These are phyloP conservation scores for Leptinotarsa texana DNA, from an alignment of 1,140 invertebrate genomes.

Conservation along the genomic window DNA sequence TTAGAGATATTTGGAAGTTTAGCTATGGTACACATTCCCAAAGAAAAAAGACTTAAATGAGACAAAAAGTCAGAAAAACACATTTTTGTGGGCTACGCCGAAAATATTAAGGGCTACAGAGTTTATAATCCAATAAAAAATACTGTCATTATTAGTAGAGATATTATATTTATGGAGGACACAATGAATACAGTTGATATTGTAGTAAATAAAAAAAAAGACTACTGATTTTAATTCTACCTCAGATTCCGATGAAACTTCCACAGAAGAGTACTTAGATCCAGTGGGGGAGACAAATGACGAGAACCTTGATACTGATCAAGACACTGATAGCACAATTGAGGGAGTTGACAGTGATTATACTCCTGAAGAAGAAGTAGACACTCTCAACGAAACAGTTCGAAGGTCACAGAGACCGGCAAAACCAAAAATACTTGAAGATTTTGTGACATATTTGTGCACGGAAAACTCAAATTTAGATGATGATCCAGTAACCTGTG, in stretches of 20 bases:
- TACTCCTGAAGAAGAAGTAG: neutral
- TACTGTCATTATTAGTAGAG: slow-evolving; percentile 1
- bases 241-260: neutral
- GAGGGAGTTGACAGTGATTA: neutral
- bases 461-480: slow-evolving; percentile 4
- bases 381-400: neutral
- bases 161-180: slow-evolving; percentile 42
- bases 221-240: neutral
- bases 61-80: slow-evolving; percentile 40
- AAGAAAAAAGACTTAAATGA: slow-evolving; percentile 44
- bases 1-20: slow-evolving; percentile 47
- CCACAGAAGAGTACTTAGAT: neutral
- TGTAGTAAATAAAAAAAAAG: too few species aligned
- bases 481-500: slow-evolving; percentile 26
- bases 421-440: too few species aligned
- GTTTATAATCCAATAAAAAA: slow-evolving; percentile 16
- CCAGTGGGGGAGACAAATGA: too few species aligned
- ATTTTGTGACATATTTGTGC: too few species aligned
- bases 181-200: neutral
- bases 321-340: neutral
- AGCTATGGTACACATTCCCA: slow-evolving; percentile 48
- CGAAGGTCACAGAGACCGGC: too few species aligned
- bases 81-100: slow-evolving; percentile 41
- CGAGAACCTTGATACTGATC: neutral
- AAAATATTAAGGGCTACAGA: slow-evolving; percentile 20